Evolutionary conservation across 1,140 invertebrate species (phyloP).

Genomic region (Teleopsis dalmanni): DNA sequence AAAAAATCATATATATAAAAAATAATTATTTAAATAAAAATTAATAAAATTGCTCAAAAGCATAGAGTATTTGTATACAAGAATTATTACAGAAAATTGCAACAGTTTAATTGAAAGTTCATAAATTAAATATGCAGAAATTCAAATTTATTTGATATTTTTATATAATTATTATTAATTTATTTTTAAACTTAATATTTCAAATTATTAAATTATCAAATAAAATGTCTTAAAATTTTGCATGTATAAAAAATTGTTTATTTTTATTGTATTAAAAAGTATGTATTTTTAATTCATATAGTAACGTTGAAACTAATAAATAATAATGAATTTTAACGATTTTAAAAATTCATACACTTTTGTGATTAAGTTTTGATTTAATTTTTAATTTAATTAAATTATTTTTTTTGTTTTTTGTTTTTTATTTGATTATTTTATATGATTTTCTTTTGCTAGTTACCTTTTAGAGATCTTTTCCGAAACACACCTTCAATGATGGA

Average conservation of each 20-base stretch:
- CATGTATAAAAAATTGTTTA: too few species aligned
- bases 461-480: constrained; percentile 89
- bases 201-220: neutral
- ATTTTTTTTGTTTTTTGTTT: constrained; percentile 30
- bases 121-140: constrained; percentile 4
- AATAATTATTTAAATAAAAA: constrained; percentile 6
- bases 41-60: constrained; percentile 9
- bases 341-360: constrained; percentile 43
- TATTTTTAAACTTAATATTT: neutral
- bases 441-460: constrained; percentile 51
- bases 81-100: constrained; percentile 1
- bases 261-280: too few species aligned
- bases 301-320: constrained; percentile 6
- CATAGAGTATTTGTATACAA: constrained; percentile 8
- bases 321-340: constrained; percentile 11
- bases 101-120: constrained; percentile 7
- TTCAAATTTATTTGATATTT: constrained; percentile 4
- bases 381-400: constrained; percentile 20
- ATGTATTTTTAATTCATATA: too few species aligned
- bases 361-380: constrained; percentile 27
- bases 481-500: constrained; percentile 64
- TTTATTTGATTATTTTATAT: too few species aligned
- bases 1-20: constrained; percentile 5
- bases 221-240: too few species aligned
- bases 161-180: neutral